These are phyloP conservation scores for Mycetomoellerius zeteki DNA, from an alignment of 1,140 invertebrate genomes.

Conservation along the genomic window DNA sequence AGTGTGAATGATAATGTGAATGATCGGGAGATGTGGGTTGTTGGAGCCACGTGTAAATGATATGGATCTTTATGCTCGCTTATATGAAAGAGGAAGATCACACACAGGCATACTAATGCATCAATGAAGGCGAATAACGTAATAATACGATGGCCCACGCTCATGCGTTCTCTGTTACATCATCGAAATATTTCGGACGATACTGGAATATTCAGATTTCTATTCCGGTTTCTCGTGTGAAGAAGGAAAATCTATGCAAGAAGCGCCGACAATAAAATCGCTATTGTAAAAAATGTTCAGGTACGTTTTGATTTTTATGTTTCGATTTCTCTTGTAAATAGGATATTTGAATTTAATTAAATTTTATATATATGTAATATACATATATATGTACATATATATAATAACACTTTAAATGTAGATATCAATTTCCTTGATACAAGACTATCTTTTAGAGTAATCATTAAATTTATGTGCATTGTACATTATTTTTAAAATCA, in stretches of 20 bases:
- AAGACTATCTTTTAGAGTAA: not conserved
- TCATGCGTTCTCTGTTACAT: slow-evolving; percentile 55
- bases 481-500: slow-evolving; percentile 5
- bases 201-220: slow-evolving; percentile 43
- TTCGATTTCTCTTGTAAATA: not conserved
- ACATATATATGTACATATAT: too few relatives aligned
- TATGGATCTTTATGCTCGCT: slow-evolving; percentile 7
- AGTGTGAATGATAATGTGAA: slow-evolving; percentile 16
- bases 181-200: slow-evolving; percentile 72
- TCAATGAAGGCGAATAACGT: slow-evolving; percentile 50
- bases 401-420: not conserved
- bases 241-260: slow-evolving; percentile 12
- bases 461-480: not conserved
- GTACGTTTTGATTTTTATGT: slow-evolving; percentile 35
- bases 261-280: slow-evolving; percentile 20
- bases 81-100: slow-evolving; percentile 9
- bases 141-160: slow-evolving; percentile 41
- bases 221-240: slow-evolving; percentile 14
- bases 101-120: not conserved
- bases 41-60: slow-evolving; percentile 51
- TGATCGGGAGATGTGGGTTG: slow-evolving; percentile 18
- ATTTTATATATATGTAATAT: not conserved
- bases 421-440: not conserved
- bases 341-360: slow-evolving; percentile 28
- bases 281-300: slow-evolving; percentile 33